Base-by-base conservation (phyloP, 2,888 invertebrate species). In the Gandaritis pyraliata region DNA sequence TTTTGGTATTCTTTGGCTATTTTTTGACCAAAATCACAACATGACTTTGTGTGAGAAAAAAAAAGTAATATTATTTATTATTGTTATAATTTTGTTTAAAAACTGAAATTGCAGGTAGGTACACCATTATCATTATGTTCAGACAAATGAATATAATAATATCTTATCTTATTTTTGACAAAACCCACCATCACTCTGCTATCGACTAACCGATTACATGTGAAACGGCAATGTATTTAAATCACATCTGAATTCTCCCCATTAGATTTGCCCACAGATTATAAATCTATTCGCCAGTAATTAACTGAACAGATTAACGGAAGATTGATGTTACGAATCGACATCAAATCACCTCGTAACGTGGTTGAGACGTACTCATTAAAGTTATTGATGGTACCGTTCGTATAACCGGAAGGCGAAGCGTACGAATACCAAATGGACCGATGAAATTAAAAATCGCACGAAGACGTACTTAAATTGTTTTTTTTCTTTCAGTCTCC, bases 241-340 rank as follows among this genome's bases (percentile, higher is more conserved):
- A 54, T 23, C 38, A 50, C 7, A 18, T 38, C 8, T 39, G 30
- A 55, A 15, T 49, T 49, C 56, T 30, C 38, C n/a, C 48, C 23
- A 39, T 38, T 46, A 47, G 53, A 54, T 56, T 38, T 23, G 29
- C 30, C 29, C 38, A 16, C 41, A 45, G 51, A 56, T 64, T 53
- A 75, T 77, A 76, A 77, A 76, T 77, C 72, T 54, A 53, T 62
- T 51, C 57, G 58, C 58, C 71, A 57, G 76, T 82, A 82, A 83
- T 83, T 82, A 82, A 78, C 74, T 73, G 67, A 70, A 69, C 68
- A 73, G 81, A 85, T 86, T 84, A 85, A 81, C 30, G 69, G 72
- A 71, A 86, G 82, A 86, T 87, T 85, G 86, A 84, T 85, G 79
- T 78, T 75, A 76, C 78, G 78, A 83, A 80, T 84, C 76, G 82